Percentiles rank a stretch among this genome's conserved stretches.
Conservation (phyloP, 2,113 vertebrate genomes). For the Lamprologus ornatipinnis region DNA sequence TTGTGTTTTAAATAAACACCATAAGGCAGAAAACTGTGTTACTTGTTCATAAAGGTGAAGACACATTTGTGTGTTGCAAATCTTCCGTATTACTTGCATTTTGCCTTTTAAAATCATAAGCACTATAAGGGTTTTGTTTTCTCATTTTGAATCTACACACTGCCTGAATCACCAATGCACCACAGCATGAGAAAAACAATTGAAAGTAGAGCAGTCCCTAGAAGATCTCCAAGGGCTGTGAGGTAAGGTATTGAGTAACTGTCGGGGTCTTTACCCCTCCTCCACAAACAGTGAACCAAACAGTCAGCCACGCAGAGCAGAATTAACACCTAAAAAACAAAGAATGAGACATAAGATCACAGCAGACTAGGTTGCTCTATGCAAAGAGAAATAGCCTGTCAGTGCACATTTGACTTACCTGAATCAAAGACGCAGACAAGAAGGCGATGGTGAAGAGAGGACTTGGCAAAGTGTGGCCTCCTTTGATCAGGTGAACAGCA, state of each 20-base stretch:
- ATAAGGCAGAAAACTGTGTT: not conserved
- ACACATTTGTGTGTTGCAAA: not conserved
- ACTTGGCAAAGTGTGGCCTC: slow-evolving; percentile 66
- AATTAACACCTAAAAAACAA: slow-evolving; percentile 71
- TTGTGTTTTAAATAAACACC: not conserved
- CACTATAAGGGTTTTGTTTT: not conserved
- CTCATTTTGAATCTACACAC: not conserved
- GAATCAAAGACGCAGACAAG: slow-evolving; percentile 78
- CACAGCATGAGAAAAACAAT: slow-evolving; percentile 73
- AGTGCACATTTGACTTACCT: slow-evolving; percentile 68
- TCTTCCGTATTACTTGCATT: not conserved
- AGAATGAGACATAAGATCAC: not conserved
- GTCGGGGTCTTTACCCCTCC: slow-evolving; percentile 82
- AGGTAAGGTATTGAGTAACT: slow-evolving; percentile 95
- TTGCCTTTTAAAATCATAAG: not conserved
- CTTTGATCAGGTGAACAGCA: slow-evolving; percentile 78
- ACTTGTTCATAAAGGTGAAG: not conserved
- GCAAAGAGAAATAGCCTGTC: not conserved
- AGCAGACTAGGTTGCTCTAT: not conserved
- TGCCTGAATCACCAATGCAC: slow-evolving; percentile 22
- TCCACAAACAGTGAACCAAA: slow-evolving; percentile 82
- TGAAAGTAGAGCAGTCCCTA: slow-evolving; percentile 84
- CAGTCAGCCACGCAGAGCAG: slow-evolving; percentile 83
- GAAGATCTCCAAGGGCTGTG: slow-evolving; percentile 86
- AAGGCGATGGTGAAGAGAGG: slow-evolving; percentile 77